A percentile compares a stretch with the other conserved stretches of the same genome.
Conservation (phyloP, 2,797 vertebrate species). For the Bradypodion pumilum region DNA sequence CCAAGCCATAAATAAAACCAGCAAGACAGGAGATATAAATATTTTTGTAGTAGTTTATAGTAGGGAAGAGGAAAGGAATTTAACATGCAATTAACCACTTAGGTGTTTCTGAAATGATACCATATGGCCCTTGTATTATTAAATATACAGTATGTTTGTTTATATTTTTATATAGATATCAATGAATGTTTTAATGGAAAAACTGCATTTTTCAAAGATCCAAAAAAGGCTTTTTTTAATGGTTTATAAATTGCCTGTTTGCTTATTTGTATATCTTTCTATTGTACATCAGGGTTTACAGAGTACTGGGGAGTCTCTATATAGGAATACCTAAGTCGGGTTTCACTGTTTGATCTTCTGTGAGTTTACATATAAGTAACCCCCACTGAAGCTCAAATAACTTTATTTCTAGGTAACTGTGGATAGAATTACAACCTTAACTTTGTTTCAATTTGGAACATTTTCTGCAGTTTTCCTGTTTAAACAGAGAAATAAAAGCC, state of each 20-base stretch:
- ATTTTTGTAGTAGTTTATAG: conserved; percentile 78
- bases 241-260: background rate
- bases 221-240: too few species aligned
- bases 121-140: conserved; percentile 72
- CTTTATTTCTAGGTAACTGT: background rate
- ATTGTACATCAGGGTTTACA: conserved; percentile 36
- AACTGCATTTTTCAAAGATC: too few species aligned
- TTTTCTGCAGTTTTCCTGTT: conserved; percentile 58
- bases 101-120: conserved; percentile 76
- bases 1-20: conserved; percentile 79
- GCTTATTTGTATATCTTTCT: background rate
- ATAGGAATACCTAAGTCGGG: background rate
- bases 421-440: background rate
- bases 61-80: conserved; percentile 80
- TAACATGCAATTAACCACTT: conserved; percentile 80
- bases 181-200: too few species aligned
- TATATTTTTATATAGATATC: background rate
- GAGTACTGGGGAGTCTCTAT: conserved; percentile 14
- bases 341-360: conserved; percentile 11
- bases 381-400: background rate
- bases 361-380: background rate
- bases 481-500: conserved; percentile 46
- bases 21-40: conserved; percentile 77
- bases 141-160: conserved; percentile 53
- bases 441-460: background rate